Percentiles rank a stretch among this genome's conserved stretches.
These are phyloP conservation scores for Stenchaetothrips biformis DNA, from an alignment of 2,888 invertebrate genomes.

Conservation along the genomic window DNA sequence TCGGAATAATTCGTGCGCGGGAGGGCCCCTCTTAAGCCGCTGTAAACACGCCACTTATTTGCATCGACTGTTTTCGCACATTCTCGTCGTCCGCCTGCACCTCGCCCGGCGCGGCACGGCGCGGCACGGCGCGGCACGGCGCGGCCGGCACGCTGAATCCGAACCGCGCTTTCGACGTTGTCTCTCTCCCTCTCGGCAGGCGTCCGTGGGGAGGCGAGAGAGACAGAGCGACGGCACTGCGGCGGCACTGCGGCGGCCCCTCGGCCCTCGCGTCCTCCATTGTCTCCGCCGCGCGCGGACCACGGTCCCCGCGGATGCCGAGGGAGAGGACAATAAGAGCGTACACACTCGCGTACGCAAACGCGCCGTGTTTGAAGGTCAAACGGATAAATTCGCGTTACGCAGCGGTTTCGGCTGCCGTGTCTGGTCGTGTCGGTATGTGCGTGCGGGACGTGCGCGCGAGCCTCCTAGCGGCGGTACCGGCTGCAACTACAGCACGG, in stretches of 20 bases:
- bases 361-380: background rate
- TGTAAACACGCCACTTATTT: constrained; percentile 14
- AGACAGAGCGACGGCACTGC: no score
- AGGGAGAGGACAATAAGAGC: background rate
- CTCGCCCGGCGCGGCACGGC: no score
- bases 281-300: background rate
- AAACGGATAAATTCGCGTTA: background rate
- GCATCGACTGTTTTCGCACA: constrained; percentile 20
- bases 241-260: no score
- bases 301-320: background rate
- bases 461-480: background rate
- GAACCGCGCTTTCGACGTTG: background rate
- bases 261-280: background rate
- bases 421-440: background rate
- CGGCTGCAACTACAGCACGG: background rate
- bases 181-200: background rate
- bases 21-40: no score
- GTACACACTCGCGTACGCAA: background rate
- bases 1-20: background rate
- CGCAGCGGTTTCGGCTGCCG: background rate
- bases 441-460: background rate
- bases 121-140: no score
- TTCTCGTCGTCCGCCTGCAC: background rate
- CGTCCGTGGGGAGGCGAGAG: no score
- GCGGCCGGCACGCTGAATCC: no score